A percentile compares a stretch with the other conserved stretches of the same genome.
Evolutionary conservation across 2,888 invertebrate genomes (phyloP).

Genomic region (Caenorhabditis uteleia): DNA sequence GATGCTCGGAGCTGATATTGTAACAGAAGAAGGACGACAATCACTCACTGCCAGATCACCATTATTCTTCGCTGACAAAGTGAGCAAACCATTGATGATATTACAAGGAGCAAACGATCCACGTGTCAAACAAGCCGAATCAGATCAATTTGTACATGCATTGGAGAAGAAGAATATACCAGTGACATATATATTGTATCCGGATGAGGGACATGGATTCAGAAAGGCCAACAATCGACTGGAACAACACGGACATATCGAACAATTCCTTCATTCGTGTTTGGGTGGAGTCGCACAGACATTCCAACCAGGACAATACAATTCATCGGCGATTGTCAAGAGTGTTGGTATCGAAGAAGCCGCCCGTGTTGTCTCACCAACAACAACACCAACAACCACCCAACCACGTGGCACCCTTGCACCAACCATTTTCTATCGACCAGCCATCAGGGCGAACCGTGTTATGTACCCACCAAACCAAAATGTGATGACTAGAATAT

Average conservation of each 20-base stretch:
- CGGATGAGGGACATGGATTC: constrained; percentile 68
- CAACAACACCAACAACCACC: constrained; percentile 10
- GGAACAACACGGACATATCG: constrained; percentile 67
- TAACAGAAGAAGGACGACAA: constrained; percentile 54
- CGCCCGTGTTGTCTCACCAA: neutral
- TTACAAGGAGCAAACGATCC: constrained; percentile 69
- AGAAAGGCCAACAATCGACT: constrained; percentile 51
- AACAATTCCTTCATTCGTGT: constrained; percentile 64
- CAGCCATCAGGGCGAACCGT: constrained; percentile 26
- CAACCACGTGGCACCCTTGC: constrained; percentile 33
- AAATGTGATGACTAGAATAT: constrained; percentile 36
- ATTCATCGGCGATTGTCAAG: constrained; percentile 63
- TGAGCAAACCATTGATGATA: constrained; percentile 65
- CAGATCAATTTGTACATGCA: constrained; percentile 66
- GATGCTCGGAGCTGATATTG: constrained; percentile 59
- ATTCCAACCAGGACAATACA: constrained; percentile 64
- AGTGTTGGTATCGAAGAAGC: constrained; percentile 35
- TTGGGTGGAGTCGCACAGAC: constrained; percentile 62
- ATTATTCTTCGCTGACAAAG: constrained; percentile 65
- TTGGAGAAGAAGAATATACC: constrained; percentile 65
- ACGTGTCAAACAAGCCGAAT: constrained; percentile 66
- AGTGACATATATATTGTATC: constrained; percentile 66
- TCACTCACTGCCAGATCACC: constrained; percentile 65
- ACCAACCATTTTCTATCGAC: constrained; percentile 50
- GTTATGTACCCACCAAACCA: constrained; percentile 22